Percentiles rank a stretch among this genome's conserved stretches.
These are phyloP conservation scores for Balaeniceps rex DNA, from an alignment of 2,113 vertebrate genomes.

Conservation along the genomic window DNA sequence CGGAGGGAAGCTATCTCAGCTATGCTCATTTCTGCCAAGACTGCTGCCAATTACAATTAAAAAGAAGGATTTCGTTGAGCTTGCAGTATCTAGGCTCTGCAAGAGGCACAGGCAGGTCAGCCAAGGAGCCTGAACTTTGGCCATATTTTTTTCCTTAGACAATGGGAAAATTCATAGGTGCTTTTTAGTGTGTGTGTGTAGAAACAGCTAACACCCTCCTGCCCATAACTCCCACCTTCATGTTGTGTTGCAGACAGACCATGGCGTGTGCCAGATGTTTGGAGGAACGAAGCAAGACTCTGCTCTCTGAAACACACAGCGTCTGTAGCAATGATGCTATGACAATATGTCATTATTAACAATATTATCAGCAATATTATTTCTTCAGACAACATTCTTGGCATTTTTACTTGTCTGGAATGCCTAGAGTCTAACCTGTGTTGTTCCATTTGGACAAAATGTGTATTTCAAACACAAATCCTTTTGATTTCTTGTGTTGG, in stretches of 20 bases:
- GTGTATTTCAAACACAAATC: not conserved
- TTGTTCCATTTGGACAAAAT: not conserved
- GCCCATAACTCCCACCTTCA: not conserved
- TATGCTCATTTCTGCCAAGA: not conserved
- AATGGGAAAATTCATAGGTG: not conserved
- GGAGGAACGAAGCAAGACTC: not conserved
- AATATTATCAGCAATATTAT: not conserved
- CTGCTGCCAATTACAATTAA: not conserved
- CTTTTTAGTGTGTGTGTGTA: not conserved
- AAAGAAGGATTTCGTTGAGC: not conserved
- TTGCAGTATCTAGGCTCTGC: not conserved
- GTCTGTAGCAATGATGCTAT: not conserved
- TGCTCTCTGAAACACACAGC: not conserved
- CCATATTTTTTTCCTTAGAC: not conserved
- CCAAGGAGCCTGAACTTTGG: not conserved
- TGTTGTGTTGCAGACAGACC: not conserved
- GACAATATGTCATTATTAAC: not conserved
- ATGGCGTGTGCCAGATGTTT: not conserved
- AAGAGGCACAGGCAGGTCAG: not conserved
- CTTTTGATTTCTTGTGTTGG: not conserved
- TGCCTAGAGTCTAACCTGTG: not conserved
- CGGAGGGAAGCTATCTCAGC: not conserved
- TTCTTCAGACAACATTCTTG: not conserved
- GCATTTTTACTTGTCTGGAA: not conserved
- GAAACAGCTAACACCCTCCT: not conserved